A percentile compares a stretch with the other conserved stretches of the same genome.
Evolutionary conservation across 1,140 invertebrate species (phyloP).

Genomic region (Drosophila gunungcola): DNA sequence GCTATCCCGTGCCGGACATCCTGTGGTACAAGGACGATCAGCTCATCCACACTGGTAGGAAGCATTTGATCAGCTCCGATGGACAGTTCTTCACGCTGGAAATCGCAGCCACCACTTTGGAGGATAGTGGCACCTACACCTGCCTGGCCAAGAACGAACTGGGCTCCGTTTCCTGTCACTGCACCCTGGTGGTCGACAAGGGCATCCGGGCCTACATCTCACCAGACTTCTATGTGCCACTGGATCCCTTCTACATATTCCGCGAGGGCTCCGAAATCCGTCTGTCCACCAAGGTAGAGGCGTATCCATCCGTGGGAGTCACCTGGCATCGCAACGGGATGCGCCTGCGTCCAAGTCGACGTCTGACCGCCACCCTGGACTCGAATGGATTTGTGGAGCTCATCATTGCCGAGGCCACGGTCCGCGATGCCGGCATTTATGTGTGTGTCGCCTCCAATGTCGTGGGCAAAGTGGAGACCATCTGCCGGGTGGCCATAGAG

Average conservation of each 20-base stretch:
- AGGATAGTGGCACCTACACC: slow-evolving; percentile 93
- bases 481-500: slow-evolving; percentile 88
- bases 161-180: slow-evolving; percentile 93
- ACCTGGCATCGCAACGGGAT: slow-evolving; percentile 91
- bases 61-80: slow-evolving; percentile 70
- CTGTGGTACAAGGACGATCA: slow-evolving; percentile 92
- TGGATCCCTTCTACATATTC: slow-evolving; percentile 88
- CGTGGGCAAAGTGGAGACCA: slow-evolving; percentile 91
- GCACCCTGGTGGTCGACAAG: slow-evolving; percentile 93
- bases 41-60: slow-evolving; percentile 86
- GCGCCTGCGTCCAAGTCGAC: slow-evolving; percentile 90
- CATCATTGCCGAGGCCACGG: slow-evolving; percentile 88
- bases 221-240: slow-evolving; percentile 89
- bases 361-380: slow-evolving; percentile 90
- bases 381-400: slow-evolving; percentile 92
- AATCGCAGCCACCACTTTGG: slow-evolving; percentile 89
- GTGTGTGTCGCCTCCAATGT: slow-evolving; percentile 94
- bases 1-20: slow-evolving; percentile 90
- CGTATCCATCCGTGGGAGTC: slow-evolving; percentile 92
- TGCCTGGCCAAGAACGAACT: slow-evolving; percentile 92
- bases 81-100: slow-evolving; percentile 93
- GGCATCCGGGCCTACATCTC: slow-evolving; percentile 92
- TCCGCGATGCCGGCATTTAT: slow-evolving; percentile 93
- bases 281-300: slow-evolving; percentile 90
- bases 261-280: slow-evolving; percentile 88